Percentiles rank a stretch among this genome's conserved stretches.
Conservation (phyloP, 1,140 invertebrate genomes). For the Leptopilina boulardi region DNA sequence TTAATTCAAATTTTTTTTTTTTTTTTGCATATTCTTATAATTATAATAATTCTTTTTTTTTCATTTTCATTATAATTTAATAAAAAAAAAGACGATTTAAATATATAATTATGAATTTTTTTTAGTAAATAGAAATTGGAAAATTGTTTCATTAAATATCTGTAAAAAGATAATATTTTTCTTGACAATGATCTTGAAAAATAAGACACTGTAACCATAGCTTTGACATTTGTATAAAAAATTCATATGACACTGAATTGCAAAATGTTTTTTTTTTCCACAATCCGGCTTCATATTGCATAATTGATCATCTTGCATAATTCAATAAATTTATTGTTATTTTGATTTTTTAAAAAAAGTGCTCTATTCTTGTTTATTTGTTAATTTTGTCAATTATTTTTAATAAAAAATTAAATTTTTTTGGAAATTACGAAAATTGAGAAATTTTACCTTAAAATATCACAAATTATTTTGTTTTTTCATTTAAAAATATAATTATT, state of each 20-base stretch:
- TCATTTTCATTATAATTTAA: too few species aligned
- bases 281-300: background rate
- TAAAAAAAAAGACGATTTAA: too few species aligned
- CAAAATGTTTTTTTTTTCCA: background rate
- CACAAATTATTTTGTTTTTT: too few species aligned
- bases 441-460: too few species aligned
- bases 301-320: slow-evolving; percentile 15
- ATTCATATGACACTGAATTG: background rate
- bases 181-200: background rate
- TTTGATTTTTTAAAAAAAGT: background rate
- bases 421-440: too few species aligned
- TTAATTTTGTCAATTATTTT: background rate
- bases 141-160: background rate
- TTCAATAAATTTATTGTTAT: slow-evolving; percentile 16
- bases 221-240: background rate
- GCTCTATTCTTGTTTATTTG: background rate
- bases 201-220: background rate
- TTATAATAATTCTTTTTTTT: background rate
- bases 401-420: slow-evolving; percentile 18
- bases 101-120: background rate
- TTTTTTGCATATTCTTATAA: background rate
- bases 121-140: background rate
- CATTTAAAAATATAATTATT: too few species aligned
- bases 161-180: background rate
- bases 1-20: background rate